Base-by-base conservation (phyloP, 1,140 invertebrate species). In the Monomorium pharaonis region DNA sequence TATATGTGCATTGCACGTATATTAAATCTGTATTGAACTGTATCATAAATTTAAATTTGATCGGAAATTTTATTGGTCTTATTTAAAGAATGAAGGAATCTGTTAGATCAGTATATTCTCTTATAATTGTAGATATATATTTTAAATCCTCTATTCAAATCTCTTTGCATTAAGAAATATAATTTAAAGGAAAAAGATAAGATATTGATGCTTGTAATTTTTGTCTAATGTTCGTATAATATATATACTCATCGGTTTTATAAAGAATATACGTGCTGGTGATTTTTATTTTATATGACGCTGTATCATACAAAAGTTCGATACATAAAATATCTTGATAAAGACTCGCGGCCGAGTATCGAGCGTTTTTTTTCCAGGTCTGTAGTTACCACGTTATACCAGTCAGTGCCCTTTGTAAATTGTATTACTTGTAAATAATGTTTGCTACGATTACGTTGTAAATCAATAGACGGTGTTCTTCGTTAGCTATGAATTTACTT, bases 231-330 rank as follows among this genome's bases (percentile, higher is more conserved):
- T 54, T 47, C n/a, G n/a, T n/a, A n/a, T n/a, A n/a, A n/a, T n/a
- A 49, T 62, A 54, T 84, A 69, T 33, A 42, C 37, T 51, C 49
- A 10, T 51, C 33, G 33, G 56, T 69, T 4, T 72, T 49, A 21
- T 75, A 14, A 27, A n/a, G 18, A 30, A 67, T 47, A 37, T 7
- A 18, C n/a, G n/a, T n/a, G 70, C 18, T 3, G 16, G 58, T 6
- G 42, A 65, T 65, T 62, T 30, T 24, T 69, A 18, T n/a, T n/a
- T n/a, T n/a, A n/a, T n/a, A 65, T 44, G 14, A 65, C 33, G 62
- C 83, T 89, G 89, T 91, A 88, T 77, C 85, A 86, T 91, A 89
- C 72, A 80, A 60, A 54, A 60, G 18, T 75, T 44, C 60, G 37
- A 60, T 60, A 56, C 60, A 75, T 74, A 67, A 67, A 47, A 86